phyloP scores from a whole-genome alignment of 2,797 vertebrate species.

The Anguilla pacifica region DNA sequence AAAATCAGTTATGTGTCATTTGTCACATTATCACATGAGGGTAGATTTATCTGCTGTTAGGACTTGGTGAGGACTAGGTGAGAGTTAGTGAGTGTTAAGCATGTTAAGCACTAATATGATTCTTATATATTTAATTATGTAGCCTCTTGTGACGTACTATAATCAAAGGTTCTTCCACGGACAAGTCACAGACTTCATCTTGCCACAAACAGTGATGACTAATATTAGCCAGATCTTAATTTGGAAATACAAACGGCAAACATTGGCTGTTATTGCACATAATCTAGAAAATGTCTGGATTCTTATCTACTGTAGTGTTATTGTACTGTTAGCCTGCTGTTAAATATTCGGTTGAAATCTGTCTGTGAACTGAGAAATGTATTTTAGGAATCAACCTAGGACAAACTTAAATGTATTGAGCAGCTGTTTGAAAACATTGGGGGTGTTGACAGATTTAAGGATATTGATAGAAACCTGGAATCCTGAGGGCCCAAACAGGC shows the following conservation, averaged over 20 bases:
- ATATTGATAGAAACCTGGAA: neutral
- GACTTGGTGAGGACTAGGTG: too few species aligned
- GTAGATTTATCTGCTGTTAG: too few species aligned
- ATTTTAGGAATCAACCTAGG: neutral
- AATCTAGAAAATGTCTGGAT: neutral
- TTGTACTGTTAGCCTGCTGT: neutral
- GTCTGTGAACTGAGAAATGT: neutral
- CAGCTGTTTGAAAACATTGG: neutral
- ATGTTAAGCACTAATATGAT: neutral
- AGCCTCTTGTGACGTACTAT: too few species aligned
- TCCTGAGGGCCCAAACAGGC: neutral
- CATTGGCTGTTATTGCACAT: neutral
- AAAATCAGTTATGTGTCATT: too few species aligned
- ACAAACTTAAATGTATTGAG: neutral
- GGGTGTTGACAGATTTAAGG: neutral
- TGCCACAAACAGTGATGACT: too few species aligned
- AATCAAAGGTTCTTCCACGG: too few species aligned
- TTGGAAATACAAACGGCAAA: neutral
- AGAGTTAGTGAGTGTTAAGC: too few species aligned
- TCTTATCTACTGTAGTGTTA: neutral
- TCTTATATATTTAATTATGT: too few species aligned
- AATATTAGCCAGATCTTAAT: too few species aligned
- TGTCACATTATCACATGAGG: too few species aligned
- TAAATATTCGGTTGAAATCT: slow-evolving; percentile 3
- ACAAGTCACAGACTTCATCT: too few species aligned